These are phyloP conservation scores for Cyclophora albipunctata DNA, from an alignment of 2,888 invertebrate species.

Conservation along the genomic window DNA sequence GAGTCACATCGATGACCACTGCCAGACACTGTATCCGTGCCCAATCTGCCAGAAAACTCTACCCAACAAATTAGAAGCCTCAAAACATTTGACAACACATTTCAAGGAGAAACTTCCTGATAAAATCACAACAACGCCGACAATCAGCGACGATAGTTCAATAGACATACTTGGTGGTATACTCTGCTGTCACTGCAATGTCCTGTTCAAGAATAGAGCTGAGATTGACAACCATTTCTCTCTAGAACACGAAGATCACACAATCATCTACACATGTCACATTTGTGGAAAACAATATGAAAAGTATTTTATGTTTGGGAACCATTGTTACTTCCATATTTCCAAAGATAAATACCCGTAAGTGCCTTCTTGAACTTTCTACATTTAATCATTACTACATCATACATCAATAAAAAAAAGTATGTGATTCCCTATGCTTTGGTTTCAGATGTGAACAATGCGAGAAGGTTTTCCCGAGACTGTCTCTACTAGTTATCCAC, in stretches of 20 bases:
- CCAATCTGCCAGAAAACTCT: constrained; percentile 51
- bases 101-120: constrained; percentile 37
- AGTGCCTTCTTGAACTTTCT: constrained; percentile 21
- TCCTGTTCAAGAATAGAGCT: constrained; percentile 59
- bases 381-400: no score
- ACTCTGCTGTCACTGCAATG: constrained; percentile 70
- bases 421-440: no score
- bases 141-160: constrained; percentile 55
- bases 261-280: constrained; percentile 70
- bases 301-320: constrained; percentile 69
- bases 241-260: constrained; percentile 49
- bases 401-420: no score
- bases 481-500: constrained; percentile 71
- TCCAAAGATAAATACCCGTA: constrained; percentile 51
- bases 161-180: constrained; percentile 59
- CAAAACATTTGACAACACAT: constrained; percentile 49
- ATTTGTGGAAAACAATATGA: constrained; percentile 72
- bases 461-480: constrained; percentile 67
- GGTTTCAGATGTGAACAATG: constrained; percentile 66
- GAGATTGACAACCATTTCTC: constrained; percentile 73
- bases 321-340: constrained; percentile 74
- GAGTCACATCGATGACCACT: constrained; percentile 50
- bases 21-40: constrained; percentile 43
- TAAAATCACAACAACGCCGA: constrained; percentile 9
- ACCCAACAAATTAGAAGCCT: constrained; percentile 33